These are phyloP conservation scores for Vireo griseus DNA, from an alignment of 2,797 vertebrate genomes.

Conservation along the genomic window DNA sequence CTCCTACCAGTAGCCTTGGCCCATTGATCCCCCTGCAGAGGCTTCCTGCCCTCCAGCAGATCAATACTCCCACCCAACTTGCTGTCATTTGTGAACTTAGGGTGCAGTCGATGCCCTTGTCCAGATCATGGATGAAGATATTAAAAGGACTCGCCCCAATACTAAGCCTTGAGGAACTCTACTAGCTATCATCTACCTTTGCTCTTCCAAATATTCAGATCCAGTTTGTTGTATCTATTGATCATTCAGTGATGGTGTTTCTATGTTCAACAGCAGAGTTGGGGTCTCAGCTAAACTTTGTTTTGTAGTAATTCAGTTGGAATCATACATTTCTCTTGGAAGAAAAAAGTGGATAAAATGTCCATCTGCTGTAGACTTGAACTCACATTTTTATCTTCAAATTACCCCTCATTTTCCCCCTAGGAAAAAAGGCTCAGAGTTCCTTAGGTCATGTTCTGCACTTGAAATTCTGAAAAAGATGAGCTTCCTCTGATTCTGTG, in stretches of 20 bases:
- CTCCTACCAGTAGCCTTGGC: not conserved
- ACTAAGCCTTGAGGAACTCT: not conserved
- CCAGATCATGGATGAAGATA: not conserved
- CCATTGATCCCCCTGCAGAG: not conserved
- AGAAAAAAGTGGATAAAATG: not conserved
- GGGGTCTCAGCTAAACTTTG: not conserved
- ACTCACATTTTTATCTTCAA: not conserved
- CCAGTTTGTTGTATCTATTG: not conserved
- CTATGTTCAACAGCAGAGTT: not conserved
- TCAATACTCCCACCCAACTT: not conserved
- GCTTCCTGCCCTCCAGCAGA: not conserved
- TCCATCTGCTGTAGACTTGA: not conserved
- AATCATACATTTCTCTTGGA: not conserved
- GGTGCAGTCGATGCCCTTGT: not conserved
- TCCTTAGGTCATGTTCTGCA: not conserved
- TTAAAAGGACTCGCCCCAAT: not conserved
- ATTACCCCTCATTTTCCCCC: not conserved
- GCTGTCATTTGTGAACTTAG: not conserved
- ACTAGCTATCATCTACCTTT: not conserved
- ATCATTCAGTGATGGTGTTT: not conserved
- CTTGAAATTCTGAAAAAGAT: not conserved
- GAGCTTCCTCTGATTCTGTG: not conserved
- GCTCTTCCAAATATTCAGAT: not conserved
- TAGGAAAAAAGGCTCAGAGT: not conserved
- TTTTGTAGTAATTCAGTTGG: not conserved